Base-by-base conservation (phyloP, 2,113 vertebrate genomes). In the Oplegnathus fasciatus region DNA sequence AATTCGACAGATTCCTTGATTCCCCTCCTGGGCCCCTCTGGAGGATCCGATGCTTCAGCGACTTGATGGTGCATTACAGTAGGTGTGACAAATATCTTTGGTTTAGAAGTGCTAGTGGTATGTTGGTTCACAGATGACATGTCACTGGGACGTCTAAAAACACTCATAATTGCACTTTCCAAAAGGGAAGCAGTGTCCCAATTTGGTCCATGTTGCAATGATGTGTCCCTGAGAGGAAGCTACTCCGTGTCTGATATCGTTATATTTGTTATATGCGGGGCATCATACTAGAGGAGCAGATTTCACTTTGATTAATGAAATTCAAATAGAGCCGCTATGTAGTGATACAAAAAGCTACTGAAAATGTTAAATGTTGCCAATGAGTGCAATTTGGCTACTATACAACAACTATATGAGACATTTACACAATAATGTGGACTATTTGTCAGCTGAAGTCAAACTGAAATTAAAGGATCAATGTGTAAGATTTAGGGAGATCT, bases 11-110 rank as follows among this genome's bases (percentile, higher is more conserved):
- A 88, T 90, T 87, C 89, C 91, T 82, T 92, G 92, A 95, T 94
- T 94, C 88, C 90, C 94, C 93, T 95, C 89, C 90, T 90, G 94
- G 95, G 94, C 87, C 84, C 91, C 84, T 89, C 85, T 87, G 78
- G 87, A 89, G 81, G 76, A 94, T 64, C 89, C 82, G 61, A 60
- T 86, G 88, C 89, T 84, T 90, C 91, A 93, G 86, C 67, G 80
- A 88, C 85, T 84, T 78, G 78, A 92, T 90, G 93, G 86, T 86
- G 80, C 88, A 86, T 91, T 91, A 90, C 85, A 91, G 86, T 91
- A 94, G 94, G 93, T 94, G 92, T 93, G 95, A 95, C 92, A 94
- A 95, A 93, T 92, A 94, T 92, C 89, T 92, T 69, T 87, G 90
- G 88, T 93, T 92, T 87, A 69, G 84, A 88, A 88, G 86, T 88